Percentiles rank a stretch among this genome's conserved stretches.
phyloP scores from a whole-genome alignment of 2,113 vertebrate species.

The Rhodinocichla rosea region DNA sequence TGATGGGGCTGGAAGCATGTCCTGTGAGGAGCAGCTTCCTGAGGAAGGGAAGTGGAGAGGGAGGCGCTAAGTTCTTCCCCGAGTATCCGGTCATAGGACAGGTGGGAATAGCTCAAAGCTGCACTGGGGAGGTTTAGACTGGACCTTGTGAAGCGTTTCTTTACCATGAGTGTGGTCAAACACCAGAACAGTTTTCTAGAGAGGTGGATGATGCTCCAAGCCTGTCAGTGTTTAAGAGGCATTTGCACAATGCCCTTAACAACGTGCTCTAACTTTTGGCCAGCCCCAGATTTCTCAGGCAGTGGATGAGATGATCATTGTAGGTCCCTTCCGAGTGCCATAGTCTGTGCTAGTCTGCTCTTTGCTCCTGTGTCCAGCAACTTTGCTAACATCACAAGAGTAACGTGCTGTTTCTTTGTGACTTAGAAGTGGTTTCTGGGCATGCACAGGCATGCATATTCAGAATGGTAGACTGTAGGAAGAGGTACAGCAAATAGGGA shows the following conservation, averaged over 20 bases:
- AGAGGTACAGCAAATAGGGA: neutral
- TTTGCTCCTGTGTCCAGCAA: neutral
- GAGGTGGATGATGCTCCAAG: neutral
- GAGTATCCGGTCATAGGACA: fast-evolving
- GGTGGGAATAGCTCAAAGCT: neutral
- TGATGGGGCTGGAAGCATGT: neutral
- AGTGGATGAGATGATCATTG: neutral
- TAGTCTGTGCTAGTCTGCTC: neutral
- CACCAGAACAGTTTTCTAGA: neutral
- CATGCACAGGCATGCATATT: neutral
- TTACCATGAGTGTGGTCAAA: neutral
- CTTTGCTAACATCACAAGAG: neutral
- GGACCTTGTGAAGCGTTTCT: neutral
- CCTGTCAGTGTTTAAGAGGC: neutral
- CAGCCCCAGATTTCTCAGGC: neutral
- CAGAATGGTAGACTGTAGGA: neutral
- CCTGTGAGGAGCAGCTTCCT: neutral
- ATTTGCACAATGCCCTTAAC: neutral
- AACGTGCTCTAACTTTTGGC: neutral
- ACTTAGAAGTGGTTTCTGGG: neutral
- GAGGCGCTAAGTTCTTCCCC: neutral
- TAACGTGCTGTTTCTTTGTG: neutral
- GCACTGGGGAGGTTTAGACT: neutral
- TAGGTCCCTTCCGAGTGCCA: neutral
- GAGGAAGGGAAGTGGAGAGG: neutral